Conservation (phyloP, 2,888 invertebrate genomes). For the Thereva unica region DNA sequence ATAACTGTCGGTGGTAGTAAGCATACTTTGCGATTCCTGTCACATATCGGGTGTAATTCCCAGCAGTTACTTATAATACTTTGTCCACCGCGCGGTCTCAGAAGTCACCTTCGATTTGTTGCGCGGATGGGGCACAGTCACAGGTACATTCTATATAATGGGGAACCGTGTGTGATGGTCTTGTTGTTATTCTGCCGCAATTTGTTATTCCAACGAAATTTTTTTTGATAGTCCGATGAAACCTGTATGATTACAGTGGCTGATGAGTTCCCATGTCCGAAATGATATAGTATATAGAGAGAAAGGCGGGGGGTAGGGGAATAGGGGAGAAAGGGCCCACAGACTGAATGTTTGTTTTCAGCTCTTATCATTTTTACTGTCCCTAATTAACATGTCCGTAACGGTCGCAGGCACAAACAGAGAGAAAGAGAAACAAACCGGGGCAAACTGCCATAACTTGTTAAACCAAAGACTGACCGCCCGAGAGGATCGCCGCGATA, state of each 20-base stretch:
- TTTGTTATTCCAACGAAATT: constrained; percentile 26
- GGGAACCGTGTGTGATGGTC: background rate
- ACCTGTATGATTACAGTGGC: background rate
- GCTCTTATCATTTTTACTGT: constrained; percentile 7
- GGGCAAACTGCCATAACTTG: too few relatives aligned
- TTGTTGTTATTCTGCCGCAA: constrained; percentile 1
- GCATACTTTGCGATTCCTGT: constrained; percentile 9
- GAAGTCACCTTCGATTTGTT: too few relatives aligned
- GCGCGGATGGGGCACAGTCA: too few relatives aligned
- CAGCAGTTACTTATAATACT: constrained; percentile 9
- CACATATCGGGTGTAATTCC: constrained; percentile 23
- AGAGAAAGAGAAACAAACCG: too few relatives aligned
- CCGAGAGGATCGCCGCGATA: too few relatives aligned
- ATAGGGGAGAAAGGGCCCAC: too few relatives aligned
- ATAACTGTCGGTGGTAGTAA: too few relatives aligned
- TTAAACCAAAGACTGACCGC: too few relatives aligned
- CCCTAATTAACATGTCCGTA: constrained; percentile 7
- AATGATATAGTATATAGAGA: background rate
- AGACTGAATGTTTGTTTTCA: background rate
- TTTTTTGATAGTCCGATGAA: constrained; percentile 10
- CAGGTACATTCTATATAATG: too few relatives aligned
- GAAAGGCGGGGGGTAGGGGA: too few relatives aligned
- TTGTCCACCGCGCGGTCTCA: background rate
- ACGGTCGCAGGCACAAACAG: constrained; percentile 13
- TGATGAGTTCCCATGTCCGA: constrained; percentile 13